Evolutionary conservation across 2,888 invertebrate species (phyloP).

Genomic region (Drosophila mayaguana): DNA sequence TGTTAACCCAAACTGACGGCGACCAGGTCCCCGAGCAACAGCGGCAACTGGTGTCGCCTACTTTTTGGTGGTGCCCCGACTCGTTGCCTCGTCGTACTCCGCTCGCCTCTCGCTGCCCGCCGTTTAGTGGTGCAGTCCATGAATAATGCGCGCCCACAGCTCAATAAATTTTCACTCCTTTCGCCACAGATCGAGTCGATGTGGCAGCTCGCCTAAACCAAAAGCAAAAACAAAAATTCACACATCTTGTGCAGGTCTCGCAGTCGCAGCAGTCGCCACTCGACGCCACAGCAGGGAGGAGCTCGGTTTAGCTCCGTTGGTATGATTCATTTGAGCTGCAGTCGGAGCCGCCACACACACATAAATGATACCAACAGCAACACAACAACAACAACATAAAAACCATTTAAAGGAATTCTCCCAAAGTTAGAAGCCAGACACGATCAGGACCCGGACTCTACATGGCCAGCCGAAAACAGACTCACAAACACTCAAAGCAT

Average conservation of each 20-base stretch:
- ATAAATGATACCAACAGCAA: constrained; percentile 50
- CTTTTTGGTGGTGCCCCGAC: constrained; percentile 52
- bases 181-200: constrained; percentile 63
- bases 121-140: constrained; percentile 68
- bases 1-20: constrained; percentile 83
- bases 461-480: constrained; percentile 63
- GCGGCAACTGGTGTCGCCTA: constrained; percentile 68
- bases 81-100: neutral
- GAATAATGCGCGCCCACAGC: constrained; percentile 84
- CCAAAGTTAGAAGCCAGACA: constrained; percentile 72
- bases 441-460: constrained; percentile 56
- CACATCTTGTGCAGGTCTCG: constrained; percentile 67
- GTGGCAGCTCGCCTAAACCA: constrained; percentile 29
- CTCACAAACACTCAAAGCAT: constrained; percentile 36
- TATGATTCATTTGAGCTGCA: constrained; percentile 77
- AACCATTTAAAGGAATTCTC: constrained; percentile 80
- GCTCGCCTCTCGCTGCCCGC: neutral
- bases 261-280: constrained; percentile 58
- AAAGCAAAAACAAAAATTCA: constrained; percentile 56
- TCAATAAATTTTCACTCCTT: constrained; percentile 84
- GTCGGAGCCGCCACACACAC: constrained; percentile 28
- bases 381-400: constrained; percentile 32
- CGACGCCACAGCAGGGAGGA: constrained; percentile 82
- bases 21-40: constrained; percentile 67
- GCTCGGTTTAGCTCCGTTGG: constrained; percentile 40